A percentile compares a stretch with the other conserved stretches of the same genome.
Conservation (phyloP, 2,113 vertebrate genomes). For the Nesospiza acunhae region DNA sequence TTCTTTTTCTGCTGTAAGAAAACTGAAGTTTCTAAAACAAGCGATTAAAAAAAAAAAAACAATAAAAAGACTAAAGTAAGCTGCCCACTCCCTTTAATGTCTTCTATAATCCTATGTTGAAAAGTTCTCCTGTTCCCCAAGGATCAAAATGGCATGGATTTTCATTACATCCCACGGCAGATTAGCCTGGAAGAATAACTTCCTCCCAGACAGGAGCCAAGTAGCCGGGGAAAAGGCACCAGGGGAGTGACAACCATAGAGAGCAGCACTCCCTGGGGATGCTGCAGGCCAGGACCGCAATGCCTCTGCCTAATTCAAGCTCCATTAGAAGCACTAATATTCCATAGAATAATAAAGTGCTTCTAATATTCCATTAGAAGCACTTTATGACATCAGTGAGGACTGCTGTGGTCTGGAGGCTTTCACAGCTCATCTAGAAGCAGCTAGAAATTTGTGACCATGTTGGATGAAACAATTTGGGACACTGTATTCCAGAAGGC, state of each 20-base stretch:
- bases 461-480: background rate
- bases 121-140: background rate
- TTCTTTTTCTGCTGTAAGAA: background rate
- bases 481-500: accelerated
- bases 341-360: no score
- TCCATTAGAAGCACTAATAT: background rate
- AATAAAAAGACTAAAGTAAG: background rate
- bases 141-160: background rate
- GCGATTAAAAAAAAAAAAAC: background rate
- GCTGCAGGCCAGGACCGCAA: background rate
- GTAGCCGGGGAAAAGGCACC: background rate
- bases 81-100: background rate
- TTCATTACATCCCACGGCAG: background rate
- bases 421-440: background rate
- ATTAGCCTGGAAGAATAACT: background rate
- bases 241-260: background rate
- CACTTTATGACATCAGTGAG: background rate
- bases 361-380: background rate
- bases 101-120: background rate
- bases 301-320: background rate
- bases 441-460: background rate
- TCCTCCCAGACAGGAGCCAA: background rate
- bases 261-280: background rate
- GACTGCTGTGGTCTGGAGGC: background rate
- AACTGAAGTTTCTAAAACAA: background rate